A percentile compares a stretch with the other conserved stretches of the same genome.
Conservation (phyloP, 2,797 vertebrate genomes). For the Chaunax sp. region DNA sequence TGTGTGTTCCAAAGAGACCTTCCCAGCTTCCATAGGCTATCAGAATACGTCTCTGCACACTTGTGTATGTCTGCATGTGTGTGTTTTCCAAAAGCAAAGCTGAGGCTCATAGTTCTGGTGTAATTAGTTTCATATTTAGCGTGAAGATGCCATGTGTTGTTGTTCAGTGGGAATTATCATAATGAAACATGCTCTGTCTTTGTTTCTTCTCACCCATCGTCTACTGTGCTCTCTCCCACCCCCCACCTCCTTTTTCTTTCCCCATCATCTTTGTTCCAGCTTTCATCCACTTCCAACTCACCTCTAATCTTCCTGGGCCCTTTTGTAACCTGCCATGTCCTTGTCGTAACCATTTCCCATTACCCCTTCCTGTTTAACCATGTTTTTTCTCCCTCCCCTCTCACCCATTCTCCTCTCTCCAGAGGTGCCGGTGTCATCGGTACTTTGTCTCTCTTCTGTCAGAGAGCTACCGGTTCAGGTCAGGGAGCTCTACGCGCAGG, state of each 20-base stretch:
- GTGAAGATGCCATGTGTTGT: constrained; percentile 74
- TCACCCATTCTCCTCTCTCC: constrained; percentile 51
- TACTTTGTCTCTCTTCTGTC: constrained; percentile 91
- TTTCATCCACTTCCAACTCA: constrained; percentile 19
- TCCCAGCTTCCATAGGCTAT: neutral
- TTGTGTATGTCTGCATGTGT: constrained; percentile 12
- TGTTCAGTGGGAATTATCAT: constrained; percentile 61
- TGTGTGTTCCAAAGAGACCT: too few species aligned
- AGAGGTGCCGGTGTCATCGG: constrained; percentile 89
- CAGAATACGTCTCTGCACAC: neutral
- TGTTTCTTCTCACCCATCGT: constrained; percentile 57
- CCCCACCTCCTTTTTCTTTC: neutral
- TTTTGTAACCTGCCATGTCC: constrained; percentile 16
- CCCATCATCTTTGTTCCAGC: constrained; percentile 35
- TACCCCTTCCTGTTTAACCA: constrained; percentile 21
- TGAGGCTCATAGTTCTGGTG: constrained; percentile 63
- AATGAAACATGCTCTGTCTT: constrained; percentile 63
- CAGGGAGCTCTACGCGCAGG: constrained; percentile 92
- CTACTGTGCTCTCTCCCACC: constrained; percentile 6
- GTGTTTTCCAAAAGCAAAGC: constrained; percentile 37
- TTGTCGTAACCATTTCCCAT: constrained; percentile 25
- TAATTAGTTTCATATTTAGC: constrained; percentile 76
- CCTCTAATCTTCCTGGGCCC: neutral
- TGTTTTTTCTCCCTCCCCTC: constrained; percentile 11
- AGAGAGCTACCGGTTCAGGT: constrained; percentile 91